phyloP scores from a whole-genome alignment of 30 jellyfish, hydroid and myxozoan genomes.

The Cassiopea andromeda region DNA sequence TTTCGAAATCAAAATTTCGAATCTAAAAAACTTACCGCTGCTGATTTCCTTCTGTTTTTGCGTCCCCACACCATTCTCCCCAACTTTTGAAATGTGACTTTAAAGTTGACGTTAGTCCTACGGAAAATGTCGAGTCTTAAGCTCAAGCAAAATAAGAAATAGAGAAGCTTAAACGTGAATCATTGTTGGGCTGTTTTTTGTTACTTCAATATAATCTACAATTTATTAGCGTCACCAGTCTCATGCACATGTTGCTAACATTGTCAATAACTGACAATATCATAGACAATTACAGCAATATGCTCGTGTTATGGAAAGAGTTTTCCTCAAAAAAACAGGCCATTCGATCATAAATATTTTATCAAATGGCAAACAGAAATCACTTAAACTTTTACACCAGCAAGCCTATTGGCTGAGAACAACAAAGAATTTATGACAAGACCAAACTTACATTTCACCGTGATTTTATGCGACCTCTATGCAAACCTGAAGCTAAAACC shows the following conservation, averaged over 20 bases:
- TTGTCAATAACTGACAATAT: constrained; percentile 16
- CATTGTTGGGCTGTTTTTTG: neutral
- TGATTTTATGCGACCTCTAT: constrained; percentile 5
- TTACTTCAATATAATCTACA: neutral
- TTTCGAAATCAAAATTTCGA: neutral
- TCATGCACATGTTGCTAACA: constrained; percentile 12
- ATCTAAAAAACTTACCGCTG: constrained; percentile 40
- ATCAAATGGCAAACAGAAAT: neutral
- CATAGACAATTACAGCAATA: constrained; percentile 9
- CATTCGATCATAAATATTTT: constrained; percentile 8
- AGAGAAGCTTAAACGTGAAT: neutral
- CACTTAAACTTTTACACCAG: neutral
- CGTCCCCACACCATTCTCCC: constrained; percentile 60
- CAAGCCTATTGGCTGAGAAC: neutral
- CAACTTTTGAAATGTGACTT: constrained; percentile 4
- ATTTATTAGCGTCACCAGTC: neutral
- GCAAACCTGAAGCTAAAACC: constrained; percentile 3
- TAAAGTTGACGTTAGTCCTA: constrained; percentile 5
- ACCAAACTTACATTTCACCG: constrained; percentile 10
- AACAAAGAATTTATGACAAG: neutral
- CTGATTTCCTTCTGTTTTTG: constrained; percentile 42
- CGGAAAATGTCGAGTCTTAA: neutral
- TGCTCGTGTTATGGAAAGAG: neutral
- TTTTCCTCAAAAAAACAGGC: neutral
- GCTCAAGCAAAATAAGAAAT: neutral